These are phyloP conservation scores for Rhea pennata DNA, from an alignment of 2,113 vertebrate species.

Conservation along the genomic window DNA sequence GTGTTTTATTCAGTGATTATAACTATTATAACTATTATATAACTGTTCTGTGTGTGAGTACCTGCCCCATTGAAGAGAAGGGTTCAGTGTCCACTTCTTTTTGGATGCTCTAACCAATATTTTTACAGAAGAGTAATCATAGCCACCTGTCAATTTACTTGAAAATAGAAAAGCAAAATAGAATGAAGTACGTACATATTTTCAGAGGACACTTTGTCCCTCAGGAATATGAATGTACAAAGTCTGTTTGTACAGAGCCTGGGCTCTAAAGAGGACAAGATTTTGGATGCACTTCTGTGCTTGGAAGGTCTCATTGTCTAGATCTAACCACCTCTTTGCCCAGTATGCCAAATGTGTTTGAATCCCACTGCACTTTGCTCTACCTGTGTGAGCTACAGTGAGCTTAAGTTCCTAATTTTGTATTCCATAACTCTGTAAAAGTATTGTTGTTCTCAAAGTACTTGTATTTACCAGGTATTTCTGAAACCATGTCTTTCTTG, in stretches of 20 bases:
- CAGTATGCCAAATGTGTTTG: background rate
- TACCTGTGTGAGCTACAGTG: background rate
- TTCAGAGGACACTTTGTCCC: background rate
- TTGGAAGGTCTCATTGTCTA: background rate
- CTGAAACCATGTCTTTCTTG: background rate
- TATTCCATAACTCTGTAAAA: background rate
- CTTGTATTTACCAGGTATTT: constrained; percentile 6
- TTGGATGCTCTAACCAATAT: background rate
- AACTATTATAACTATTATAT: no score
- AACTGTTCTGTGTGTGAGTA: background rate
- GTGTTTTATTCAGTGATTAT: background rate
- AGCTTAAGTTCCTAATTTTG: background rate
- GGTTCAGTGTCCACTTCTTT: background rate
- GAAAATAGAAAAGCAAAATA: background rate
- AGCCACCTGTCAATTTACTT: background rate
- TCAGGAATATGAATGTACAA: background rate
- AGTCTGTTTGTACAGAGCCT: background rate
- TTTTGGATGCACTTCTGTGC: background rate
- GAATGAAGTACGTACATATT: background rate
- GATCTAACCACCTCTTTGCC: background rate
- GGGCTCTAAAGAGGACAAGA: background rate
- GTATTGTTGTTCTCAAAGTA: background rate
- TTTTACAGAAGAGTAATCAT: background rate
- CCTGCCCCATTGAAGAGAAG: background rate
- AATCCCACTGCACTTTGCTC: background rate